Evolutionary conservation across 2,113 vertebrate species (phyloP).

Genomic region (Lepisosteus oculatus): DNA sequence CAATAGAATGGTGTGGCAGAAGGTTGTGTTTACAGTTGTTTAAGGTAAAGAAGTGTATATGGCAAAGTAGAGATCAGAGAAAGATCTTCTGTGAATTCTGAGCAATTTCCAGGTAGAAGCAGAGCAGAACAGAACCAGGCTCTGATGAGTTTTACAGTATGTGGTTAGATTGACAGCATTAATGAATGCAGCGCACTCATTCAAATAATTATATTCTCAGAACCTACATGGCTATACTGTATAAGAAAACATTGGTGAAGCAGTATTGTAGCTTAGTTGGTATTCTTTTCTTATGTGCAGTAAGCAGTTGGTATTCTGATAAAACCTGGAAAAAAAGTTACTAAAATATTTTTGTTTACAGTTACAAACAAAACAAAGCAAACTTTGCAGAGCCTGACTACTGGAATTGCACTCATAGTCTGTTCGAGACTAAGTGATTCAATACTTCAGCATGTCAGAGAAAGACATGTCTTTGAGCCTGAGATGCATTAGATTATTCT

Average conservation of each 20-base stretch:
- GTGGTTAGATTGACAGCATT: neutral
- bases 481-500: too few relatives aligned
- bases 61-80: neutral
- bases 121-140: neutral
- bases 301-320: neutral
- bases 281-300: neutral
- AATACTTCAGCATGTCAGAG: too few relatives aligned
- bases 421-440: neutral
- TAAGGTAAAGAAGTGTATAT: too few relatives aligned
- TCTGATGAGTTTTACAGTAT: too few relatives aligned
- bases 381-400: too few relatives aligned
- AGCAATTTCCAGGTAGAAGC: neutral
- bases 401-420: neutral
- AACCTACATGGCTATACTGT: neutral
- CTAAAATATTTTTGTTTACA: too few relatives aligned
- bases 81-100: neutral
- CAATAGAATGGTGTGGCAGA: too few relatives aligned
- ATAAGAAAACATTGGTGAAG: too few relatives aligned
- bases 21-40: too few relatives aligned
- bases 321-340: neutral
- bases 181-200: neutral
- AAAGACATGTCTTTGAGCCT: too few relatives aligned
- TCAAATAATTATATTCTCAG: neutral
- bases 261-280: neutral
- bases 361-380: too few relatives aligned